Percentiles rank a stretch among this genome's conserved stretches.
Evolutionary conservation across 2,888 invertebrate species (phyloP).

Genomic region (Parochlus steinenii): DNA sequence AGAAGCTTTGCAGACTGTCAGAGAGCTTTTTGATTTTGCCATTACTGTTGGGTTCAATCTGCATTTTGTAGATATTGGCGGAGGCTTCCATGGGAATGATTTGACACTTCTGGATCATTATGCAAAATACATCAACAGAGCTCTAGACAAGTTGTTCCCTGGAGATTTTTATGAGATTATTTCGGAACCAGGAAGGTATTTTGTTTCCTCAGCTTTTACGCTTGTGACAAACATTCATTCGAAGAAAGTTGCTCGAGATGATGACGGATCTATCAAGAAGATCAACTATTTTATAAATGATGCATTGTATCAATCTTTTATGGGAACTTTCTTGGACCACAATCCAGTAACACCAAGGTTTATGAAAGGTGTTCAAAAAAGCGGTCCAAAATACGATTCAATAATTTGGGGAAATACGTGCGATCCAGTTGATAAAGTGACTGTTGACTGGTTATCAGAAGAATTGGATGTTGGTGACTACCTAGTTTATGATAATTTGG

Average conservation of each 20-base stretch:
- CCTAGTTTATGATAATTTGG: conserved; percentile 89
- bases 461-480: conserved; percentile 69
- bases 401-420: conserved; percentile 90
- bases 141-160: no score
- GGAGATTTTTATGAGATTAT: conserved; percentile 71
- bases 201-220: conserved; percentile 89
- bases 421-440: conserved; percentile 72
- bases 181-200: conserved; percentile 94
- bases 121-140: conserved; percentile 3
- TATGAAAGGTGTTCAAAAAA: no score
- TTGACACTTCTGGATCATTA: conserved; percentile 22
- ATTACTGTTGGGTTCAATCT: conserved; percentile 56
- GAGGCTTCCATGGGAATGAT: conserved; percentile 74
- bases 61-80: conserved; percentile 75
- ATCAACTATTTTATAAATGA: conserved; percentile 3
- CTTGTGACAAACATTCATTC: conserved; percentile 62
- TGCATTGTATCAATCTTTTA: conserved; percentile 6
- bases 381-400: no score
- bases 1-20: conserved; percentile 56
- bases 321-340: neutral
- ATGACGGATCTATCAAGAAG: no score
- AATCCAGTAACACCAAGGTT: no score
- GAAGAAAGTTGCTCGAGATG: no score
- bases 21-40: conserved; percentile 58
- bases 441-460: conserved; percentile 43